Conservation (phyloP, 2,888 invertebrate species). For the Drosophila macrospina region DNA sequence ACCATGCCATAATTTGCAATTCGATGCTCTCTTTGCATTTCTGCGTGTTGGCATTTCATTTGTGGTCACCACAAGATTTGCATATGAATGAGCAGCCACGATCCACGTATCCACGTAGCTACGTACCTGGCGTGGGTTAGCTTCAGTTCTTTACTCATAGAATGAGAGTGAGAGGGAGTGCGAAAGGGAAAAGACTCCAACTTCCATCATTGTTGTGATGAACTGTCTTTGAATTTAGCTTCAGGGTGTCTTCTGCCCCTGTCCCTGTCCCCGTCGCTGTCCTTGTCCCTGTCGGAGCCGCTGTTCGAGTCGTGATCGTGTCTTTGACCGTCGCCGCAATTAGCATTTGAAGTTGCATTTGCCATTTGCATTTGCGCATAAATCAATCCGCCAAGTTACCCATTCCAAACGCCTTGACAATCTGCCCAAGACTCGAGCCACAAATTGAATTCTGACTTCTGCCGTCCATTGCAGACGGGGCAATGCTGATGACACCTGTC, state of each 20-base stretch:
- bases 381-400: conserved; percentile 54
- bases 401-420: conserved; percentile 45
- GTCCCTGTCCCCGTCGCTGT: background rate
- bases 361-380: conserved; percentile 76
- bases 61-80: conserved; percentile 73
- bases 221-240: conserved; percentile 61
- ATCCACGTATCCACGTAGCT: background rate
- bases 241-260: conserved; percentile 37
- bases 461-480: background rate
- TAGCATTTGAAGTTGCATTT: conserved; percentile 80
- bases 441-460: conserved; percentile 30
- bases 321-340: conserved; percentile 78
- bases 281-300: too few species aligned
- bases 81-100: conserved; percentile 72
- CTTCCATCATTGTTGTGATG: conserved; percentile 68
- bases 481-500: conserved; percentile 43
- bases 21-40: conserved; percentile 80
- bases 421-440: conserved; percentile 11
- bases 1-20: conserved; percentile 73
- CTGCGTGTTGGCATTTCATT: conserved; percentile 81
- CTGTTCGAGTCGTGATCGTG: conserved; percentile 53
- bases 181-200: conserved; percentile 15
- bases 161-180: background rate
- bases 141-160: conserved; percentile 2
- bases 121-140: conserved; percentile 10